Conservation (phyloP, 2,888 invertebrate species). For the Mythimna vitellina region DNA sequence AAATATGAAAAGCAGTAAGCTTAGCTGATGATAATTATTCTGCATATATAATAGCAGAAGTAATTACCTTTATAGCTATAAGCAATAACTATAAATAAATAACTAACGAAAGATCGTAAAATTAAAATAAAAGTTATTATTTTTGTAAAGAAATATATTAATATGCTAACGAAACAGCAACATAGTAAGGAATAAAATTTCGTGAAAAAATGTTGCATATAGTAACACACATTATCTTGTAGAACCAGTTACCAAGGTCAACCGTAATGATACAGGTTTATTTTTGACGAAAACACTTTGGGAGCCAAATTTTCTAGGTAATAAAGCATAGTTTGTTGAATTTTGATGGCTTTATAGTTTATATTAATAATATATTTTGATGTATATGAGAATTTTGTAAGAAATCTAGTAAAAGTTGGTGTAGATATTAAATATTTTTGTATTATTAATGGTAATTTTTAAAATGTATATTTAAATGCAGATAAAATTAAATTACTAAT, state of each 20-base stretch:
- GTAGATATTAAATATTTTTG: background rate
- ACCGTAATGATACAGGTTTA: conserved; percentile 62
- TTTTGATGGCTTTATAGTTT: conserved; percentile 52
- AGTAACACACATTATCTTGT: conserved; percentile 60
- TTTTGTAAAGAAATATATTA: background rate
- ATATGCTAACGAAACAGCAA: conserved; percentile 2
- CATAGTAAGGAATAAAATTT: conserved; percentile 46
- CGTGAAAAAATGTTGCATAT: conserved; percentile 63
- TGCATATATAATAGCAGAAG: too few species aligned
- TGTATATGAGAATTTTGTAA: conserved; percentile 12
- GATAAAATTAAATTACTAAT: background rate
- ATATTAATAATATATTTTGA: conserved; percentile 29
- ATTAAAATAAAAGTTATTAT: background rate
- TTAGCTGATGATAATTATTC: background rate
- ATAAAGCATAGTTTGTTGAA: conserved; percentile 65
- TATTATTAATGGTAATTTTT: background rate
- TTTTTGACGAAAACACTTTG: conserved; percentile 64
- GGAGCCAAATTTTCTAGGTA: conserved; percentile 66
- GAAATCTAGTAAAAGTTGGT: background rate
- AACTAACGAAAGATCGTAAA: background rate
- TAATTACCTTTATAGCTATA: background rate
- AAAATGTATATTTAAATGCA: background rate
- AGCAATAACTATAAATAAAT: background rate
- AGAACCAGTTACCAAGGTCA: conserved; percentile 64
- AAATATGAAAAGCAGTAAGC: background rate